A percentile compares a stretch with the other conserved stretches of the same genome.
Evolutionary conservation across 1,140 invertebrate species (phyloP).

Genomic region (Euglossa dilemma): DNA sequence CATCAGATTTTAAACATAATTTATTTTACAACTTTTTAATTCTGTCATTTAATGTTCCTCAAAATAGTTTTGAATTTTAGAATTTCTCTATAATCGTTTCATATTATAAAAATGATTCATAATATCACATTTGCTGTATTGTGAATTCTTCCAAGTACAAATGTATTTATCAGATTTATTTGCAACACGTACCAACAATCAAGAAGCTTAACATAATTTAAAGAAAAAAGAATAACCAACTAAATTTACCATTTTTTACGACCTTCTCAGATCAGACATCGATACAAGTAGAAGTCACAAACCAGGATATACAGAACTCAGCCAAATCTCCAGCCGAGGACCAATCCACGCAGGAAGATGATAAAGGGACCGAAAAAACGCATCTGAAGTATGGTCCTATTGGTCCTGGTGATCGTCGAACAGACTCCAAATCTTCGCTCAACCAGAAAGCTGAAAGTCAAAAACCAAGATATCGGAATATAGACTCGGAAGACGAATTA

Average conservation of each 20-base stretch:
- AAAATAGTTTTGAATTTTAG: no score
- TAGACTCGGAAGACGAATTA: slow-evolving; percentile 68
- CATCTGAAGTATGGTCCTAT: slow-evolving; percentile 69
- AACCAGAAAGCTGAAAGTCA: neutral
- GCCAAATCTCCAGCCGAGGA: neutral
- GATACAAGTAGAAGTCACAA: neutral
- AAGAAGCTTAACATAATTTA: no score
- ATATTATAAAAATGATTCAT: no score
- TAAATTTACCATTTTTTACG: neutral
- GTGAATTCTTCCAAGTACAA: no score
- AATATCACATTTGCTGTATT: no score
- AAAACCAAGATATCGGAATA: slow-evolving; percentile 15
- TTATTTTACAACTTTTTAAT: no score
- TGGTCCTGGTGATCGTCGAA: slow-evolving; percentile 69
- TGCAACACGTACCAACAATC: no score
- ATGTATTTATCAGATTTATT: no score
- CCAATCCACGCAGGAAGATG: slow-evolving; percentile 14
- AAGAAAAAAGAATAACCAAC: no score
- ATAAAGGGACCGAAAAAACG: neutral
- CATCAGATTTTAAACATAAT: no score
- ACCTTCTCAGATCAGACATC: slow-evolving; percentile 24
- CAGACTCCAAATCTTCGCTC: slow-evolving; percentile 5
- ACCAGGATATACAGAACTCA: slow-evolving; percentile 17
- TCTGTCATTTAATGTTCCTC: no score
- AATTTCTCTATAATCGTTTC: no score